phyloP scores from a whole-genome alignment of 2,888 invertebrate species.

The Aspidiotus destructor region DNA sequence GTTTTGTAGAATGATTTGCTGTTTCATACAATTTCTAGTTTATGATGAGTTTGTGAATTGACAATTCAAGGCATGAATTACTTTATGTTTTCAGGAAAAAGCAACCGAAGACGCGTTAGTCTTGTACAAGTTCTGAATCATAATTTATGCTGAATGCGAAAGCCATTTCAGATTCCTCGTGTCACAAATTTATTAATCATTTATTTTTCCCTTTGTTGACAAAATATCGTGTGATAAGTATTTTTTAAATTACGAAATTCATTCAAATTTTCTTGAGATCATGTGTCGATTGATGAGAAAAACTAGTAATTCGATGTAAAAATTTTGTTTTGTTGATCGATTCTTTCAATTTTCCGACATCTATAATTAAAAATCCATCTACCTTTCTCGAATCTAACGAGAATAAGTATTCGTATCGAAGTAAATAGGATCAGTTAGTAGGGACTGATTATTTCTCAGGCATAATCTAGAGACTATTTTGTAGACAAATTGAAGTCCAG shows the following conservation, averaged over 20 bases:
- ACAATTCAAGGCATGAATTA: slow-evolving; percentile 4
- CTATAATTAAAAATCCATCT: neutral
- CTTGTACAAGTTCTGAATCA: too few species aligned
- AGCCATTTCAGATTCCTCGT: too few species aligned
- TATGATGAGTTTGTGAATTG: slow-evolving; percentile 4
- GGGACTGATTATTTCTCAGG: neutral
- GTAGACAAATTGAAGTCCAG: neutral
- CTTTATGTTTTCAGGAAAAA: neutral
- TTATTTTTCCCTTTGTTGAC: too few species aligned
- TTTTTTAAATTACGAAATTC: too few species aligned
- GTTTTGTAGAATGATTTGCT: slow-evolving; percentile 4
- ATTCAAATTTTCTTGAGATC: too few species aligned
- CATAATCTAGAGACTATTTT: neutral
- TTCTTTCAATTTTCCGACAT: slow-evolving; percentile 1
- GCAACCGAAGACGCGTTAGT: too few species aligned
- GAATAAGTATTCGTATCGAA: neutral
- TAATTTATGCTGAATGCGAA: too few species aligned
- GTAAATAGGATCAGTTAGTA: neutral
- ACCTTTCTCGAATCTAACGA: neutral
- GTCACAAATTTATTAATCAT: too few species aligned
- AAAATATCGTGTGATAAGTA: too few species aligned
- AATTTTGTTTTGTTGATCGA: neutral
- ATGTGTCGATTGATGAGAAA: neutral
- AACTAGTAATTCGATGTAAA: slow-evolving; percentile 1
- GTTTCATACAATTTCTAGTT: slow-evolving; percentile 4